Conservation (phyloP, 2,797 vertebrate genomes). For the Argya squamiceps region DNA sequence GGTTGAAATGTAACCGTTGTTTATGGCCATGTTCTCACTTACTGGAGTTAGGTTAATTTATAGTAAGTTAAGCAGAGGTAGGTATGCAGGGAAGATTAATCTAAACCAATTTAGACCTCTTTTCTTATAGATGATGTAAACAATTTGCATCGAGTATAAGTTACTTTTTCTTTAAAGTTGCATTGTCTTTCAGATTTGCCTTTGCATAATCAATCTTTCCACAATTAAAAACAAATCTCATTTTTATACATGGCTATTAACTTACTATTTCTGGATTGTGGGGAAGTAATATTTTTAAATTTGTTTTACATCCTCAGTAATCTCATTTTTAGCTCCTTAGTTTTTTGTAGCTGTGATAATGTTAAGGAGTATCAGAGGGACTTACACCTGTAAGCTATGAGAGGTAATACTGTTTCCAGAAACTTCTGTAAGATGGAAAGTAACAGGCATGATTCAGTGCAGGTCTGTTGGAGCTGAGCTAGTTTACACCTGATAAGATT, state of each 20-base stretch:
- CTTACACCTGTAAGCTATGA: neutral
- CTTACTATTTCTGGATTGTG: neutral
- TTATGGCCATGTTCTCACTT: neutral
- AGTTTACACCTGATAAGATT: neutral
- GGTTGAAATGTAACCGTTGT: neutral
- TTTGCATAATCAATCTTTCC: neutral
- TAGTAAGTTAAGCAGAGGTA: neutral
- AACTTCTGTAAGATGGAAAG: neutral
- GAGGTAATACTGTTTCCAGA: neutral
- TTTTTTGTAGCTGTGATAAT: neutral
- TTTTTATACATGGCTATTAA: neutral
- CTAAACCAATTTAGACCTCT: neutral
- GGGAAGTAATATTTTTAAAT: neutral
- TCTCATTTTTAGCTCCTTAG: neutral
- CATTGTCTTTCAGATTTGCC: neutral
- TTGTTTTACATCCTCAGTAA: neutral
- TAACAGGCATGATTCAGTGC: accelerated
- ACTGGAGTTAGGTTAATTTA: neutral
- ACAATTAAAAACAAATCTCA: neutral
- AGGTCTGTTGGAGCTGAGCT: neutral
- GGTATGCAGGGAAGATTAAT: neutral
- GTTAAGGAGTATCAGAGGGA: neutral
- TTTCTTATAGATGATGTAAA: neutral
- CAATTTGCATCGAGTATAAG: neutral
- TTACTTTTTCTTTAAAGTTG: neutral